These are phyloP conservation scores for Paedocypris micromegethes DNA, from an alignment of 2,797 vertebrate genomes.

Conservation along the genomic window DNA sequence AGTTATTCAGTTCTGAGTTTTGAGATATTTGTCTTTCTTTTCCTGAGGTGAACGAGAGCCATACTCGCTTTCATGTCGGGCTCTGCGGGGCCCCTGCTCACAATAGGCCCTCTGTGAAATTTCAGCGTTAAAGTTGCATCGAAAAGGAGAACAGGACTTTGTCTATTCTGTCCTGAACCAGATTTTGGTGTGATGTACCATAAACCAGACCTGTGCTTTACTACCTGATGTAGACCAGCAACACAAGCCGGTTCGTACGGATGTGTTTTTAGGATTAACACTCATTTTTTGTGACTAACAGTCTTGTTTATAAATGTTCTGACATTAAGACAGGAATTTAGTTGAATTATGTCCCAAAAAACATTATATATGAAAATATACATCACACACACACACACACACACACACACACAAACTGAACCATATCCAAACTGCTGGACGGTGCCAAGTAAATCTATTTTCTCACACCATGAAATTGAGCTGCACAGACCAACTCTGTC, in stretches of 20 bases:
- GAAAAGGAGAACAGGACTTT: slow-evolving; percentile 65
- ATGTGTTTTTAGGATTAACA: slow-evolving; percentile 32
- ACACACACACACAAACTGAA: neutral
- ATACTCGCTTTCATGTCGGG: slow-evolving; percentile 69
- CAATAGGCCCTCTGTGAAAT: slow-evolving; percentile 74
- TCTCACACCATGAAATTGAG: slow-evolving; percentile 8
- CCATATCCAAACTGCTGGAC: neutral
- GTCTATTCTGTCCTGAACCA: slow-evolving; percentile 46
- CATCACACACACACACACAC: too few species aligned
- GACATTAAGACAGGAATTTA: too few species aligned
- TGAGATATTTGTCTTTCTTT: slow-evolving; percentile 68
- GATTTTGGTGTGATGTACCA: slow-evolving; percentile 40
- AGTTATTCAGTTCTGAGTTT: slow-evolving; percentile 56
- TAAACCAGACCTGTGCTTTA: slow-evolving; percentile 6
- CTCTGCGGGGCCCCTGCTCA: slow-evolving; percentile 59
- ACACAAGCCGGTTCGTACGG: slow-evolving; percentile 19
- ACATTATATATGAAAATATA: too few species aligned
- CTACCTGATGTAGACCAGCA: slow-evolving; percentile 17
- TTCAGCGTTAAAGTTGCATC: slow-evolving; percentile 62
- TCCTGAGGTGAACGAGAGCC: slow-evolving; percentile 65
- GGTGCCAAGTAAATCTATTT: slow-evolving; percentile 21
- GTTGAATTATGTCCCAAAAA: too few species aligned
- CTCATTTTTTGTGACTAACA: neutral
- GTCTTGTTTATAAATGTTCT: neutral
- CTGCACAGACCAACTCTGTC: slow-evolving; percentile 17